A percentile compares a stretch with the other conserved stretches of the same genome.
These are phyloP conservation scores for Callipepla californica DNA, from an alignment of 2,113 vertebrate genomes.

Conservation along the genomic window DNA sequence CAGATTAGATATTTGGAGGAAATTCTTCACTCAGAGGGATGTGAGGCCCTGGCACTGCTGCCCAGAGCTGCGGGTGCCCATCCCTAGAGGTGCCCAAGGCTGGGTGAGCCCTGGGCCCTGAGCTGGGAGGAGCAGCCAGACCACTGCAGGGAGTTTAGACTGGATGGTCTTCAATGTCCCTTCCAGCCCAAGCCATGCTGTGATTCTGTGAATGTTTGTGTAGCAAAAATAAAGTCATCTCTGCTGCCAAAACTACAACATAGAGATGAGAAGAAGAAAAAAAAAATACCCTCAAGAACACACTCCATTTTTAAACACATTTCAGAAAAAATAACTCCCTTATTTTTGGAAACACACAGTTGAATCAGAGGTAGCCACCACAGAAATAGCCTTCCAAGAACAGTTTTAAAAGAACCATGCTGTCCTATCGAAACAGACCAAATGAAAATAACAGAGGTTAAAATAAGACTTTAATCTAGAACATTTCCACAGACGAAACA, in stretches of 20 bases:
- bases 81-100: too few relatives aligned
- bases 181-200: background rate
- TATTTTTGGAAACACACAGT: background rate
- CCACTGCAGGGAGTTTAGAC: too few relatives aligned
- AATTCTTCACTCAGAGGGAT: too few relatives aligned
- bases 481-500: background rate
- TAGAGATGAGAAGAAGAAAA: background rate
- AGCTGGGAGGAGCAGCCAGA: too few relatives aligned
- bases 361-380: background rate
- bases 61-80: too few relatives aligned
- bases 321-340: background rate
- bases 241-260: background rate
- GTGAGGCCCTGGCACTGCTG: too few relatives aligned
- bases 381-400: background rate
- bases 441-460: background rate
- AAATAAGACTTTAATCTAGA: constrained; percentile 17
- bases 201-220: background rate
- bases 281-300: background rate
- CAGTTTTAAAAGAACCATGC: background rate
- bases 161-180: background rate
- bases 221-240: constrained; percentile 5
- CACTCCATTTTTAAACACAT: background rate
- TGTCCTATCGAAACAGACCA: background rate
- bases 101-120: too few relatives aligned
- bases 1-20: too few relatives aligned